Evolutionary conservation across 2,797 vertebrate genomes (phyloP).

Genomic region (Xenentodon cancila): DNA sequence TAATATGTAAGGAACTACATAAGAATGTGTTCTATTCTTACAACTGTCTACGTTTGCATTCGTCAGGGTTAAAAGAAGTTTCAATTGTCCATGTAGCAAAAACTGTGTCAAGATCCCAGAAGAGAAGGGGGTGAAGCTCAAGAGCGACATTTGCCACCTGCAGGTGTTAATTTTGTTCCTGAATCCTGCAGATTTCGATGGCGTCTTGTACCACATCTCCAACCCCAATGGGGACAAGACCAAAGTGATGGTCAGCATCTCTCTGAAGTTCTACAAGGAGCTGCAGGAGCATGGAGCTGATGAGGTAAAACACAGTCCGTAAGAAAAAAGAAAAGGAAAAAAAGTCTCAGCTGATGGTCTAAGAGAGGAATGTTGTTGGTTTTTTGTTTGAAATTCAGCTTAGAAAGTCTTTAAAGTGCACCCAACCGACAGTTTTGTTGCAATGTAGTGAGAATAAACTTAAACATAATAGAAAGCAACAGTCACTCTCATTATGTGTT

Average conservation of each 20-base stretch:
- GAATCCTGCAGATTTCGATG: slow-evolving; percentile 91
- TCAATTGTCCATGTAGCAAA: no score
- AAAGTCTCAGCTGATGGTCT: neutral
- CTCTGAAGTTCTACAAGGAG: slow-evolving; percentile 99
- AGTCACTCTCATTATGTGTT: neutral
- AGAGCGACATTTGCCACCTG: neutral
- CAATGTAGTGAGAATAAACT: no score
- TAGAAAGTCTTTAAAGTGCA: no score
- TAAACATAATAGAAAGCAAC: neutral
- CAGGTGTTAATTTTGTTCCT: neutral
- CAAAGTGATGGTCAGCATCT: slow-evolving; percentile 99
- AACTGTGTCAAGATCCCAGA: no score
- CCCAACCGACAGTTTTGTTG: no score
- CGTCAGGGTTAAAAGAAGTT: no score
- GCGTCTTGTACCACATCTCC: slow-evolving; percentile 98
- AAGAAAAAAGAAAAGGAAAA: neutral
- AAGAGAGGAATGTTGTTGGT: no score
- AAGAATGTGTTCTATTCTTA: no score
- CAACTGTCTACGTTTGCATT: no score
- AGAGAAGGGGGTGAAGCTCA: no score
- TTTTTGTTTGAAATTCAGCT: no score
- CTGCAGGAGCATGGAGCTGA: slow-evolving; percentile 97
- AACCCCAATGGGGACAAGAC: slow-evolving; percentile 98
- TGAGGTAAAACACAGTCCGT: slow-evolving; percentile 81
- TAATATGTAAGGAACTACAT: no score